These are phyloP conservation scores for Sitodiplosis mosellana DNA, from an alignment of 1,140 invertebrate species.

Conservation along the genomic window DNA sequence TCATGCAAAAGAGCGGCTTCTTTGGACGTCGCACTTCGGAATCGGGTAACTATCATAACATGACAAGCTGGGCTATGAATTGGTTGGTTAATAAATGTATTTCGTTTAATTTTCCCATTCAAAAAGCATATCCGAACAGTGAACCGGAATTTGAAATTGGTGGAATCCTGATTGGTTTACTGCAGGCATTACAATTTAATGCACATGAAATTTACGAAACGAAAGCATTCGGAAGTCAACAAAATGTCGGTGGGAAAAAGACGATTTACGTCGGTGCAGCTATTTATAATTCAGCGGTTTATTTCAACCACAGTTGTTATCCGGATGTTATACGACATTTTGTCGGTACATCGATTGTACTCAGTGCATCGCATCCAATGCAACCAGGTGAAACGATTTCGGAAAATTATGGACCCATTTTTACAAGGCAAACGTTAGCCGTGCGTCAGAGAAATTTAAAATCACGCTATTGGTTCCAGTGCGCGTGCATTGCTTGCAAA, in stretches of 20 bases:
- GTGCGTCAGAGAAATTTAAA: conserved; percentile 43
- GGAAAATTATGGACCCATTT: conserved; percentile 76
- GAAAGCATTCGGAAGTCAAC: conserved; percentile 27
- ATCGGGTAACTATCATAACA: conserved; percentile 10
- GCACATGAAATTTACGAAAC: conserved; percentile 77
- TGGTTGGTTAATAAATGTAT: conserved; percentile 12
- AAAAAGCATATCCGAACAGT: conserved; percentile 17
- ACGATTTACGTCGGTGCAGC: conserved; percentile 52
- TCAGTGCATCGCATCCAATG: conserved; percentile 44
- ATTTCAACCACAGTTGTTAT: conserved; percentile 81
- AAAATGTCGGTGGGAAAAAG: conserved; percentile 32
- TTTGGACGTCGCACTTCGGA: conserved; percentile 29
- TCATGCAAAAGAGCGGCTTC: conserved; percentile 40
- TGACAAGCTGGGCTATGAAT: too few species aligned
- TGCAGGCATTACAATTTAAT: conserved; percentile 75
- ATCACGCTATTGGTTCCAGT: conserved; percentile 65
- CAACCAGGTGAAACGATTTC: conserved; percentile 42
- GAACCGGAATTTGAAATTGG: conserved; percentile 35
- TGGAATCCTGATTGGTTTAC: conserved; percentile 45
- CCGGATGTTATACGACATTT: conserved; percentile 65
- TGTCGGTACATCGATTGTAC: conserved; percentile 48
- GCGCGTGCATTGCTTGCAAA: conserved; percentile 50
- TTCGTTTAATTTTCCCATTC: conserved; percentile 1
- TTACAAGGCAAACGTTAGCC: conserved; percentile 39
- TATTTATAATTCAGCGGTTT: conserved; percentile 57